These are phyloP conservation scores for Nymphalis c-album DNA, from an alignment of 2,888 invertebrate genomes.

Conservation along the genomic window DNA sequence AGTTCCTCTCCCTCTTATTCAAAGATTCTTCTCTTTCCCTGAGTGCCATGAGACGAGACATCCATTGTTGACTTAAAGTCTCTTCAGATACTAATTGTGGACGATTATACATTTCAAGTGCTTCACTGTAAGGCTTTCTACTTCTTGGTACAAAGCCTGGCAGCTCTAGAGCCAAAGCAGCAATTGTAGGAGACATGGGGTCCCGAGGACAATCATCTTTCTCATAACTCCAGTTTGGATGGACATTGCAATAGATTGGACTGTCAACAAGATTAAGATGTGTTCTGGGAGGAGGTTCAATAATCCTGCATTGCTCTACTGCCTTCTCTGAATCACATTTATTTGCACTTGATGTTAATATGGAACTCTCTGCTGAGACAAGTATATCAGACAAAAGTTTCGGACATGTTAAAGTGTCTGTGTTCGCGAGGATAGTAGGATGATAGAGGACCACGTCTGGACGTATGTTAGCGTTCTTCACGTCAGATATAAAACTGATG, in stretches of 20 bases:
- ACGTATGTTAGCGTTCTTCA: constrained; percentile 55
- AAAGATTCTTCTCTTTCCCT: constrained; percentile 77
- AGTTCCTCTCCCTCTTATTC: constrained; percentile 74
- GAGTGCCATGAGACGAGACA: constrained; percentile 77
- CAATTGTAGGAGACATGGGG: constrained; percentile 69
- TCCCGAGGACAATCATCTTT: constrained; percentile 45
- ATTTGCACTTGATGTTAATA: constrained; percentile 54
- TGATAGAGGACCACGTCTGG: constrained; percentile 73
- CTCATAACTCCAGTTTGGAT: constrained; percentile 49
- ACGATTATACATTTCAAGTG: constrained; percentile 53
- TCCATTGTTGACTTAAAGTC: constrained; percentile 80
- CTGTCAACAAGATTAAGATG: constrained; percentile 54
- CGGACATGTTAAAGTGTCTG: constrained; percentile 53
- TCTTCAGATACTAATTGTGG: constrained; percentile 79
- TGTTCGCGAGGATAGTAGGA: constrained; percentile 71
- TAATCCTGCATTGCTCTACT: constrained; percentile 57
- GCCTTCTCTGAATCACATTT: constrained; percentile 75
- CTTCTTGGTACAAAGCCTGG: constrained; percentile 75
- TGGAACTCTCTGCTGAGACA: constrained; percentile 47
- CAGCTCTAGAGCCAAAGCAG: constrained; percentile 72
- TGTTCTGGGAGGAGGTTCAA: constrained; percentile 63
- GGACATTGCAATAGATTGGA: constrained; percentile 68
- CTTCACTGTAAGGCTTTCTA: constrained; percentile 58
- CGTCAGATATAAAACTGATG: constrained; percentile 61
- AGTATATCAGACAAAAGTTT: constrained; percentile 57